Percentiles rank a stretch among this genome's conserved stretches.
Evolutionary conservation across 2,888 invertebrate species (phyloP).

Genomic region (Apodemia mormo): DNA sequence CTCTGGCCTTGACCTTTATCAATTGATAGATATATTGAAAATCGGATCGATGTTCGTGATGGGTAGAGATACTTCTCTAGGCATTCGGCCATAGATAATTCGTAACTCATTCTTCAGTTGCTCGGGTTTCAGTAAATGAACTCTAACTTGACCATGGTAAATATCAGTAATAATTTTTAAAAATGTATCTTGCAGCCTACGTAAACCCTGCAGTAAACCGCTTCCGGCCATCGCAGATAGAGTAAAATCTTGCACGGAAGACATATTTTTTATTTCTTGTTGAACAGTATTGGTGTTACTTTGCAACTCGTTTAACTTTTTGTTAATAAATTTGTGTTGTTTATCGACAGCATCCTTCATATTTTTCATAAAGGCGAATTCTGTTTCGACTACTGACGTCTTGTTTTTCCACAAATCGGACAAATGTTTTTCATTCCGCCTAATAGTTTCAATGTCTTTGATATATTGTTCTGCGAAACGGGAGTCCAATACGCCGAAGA

Average conservation of each 20-base stretch:
- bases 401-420: slow-evolving; percentile 26
- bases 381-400: slow-evolving; percentile 21
- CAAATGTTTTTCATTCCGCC: slow-evolving; percentile 26
- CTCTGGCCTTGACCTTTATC: too few species aligned
- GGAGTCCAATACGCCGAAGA: slow-evolving; percentile 24
- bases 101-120: slow-evolving; percentile 25
- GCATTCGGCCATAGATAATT: slow-evolving; percentile 19
- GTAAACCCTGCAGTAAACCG: slow-evolving; percentile 18
- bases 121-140: slow-evolving; percentile 25
- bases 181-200: slow-evolving; percentile 19
- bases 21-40: too few species aligned
- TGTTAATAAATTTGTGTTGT: too few species aligned
- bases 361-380: too few species aligned
- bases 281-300: slow-evolving; percentile 23
- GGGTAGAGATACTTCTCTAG: slow-evolving; percentile 1
- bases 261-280: slow-evolving; percentile 1
- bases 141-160: slow-evolving; percentile 20
- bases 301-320: slow-evolving; percentile 25
- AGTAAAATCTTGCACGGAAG: not conserved
- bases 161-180: slow-evolving; percentile 21
- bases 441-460: slow-evolving; percentile 12
- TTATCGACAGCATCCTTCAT: too few species aligned
- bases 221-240: slow-evolving; percentile 9
- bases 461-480: slow-evolving; percentile 24
- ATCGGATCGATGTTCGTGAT: too few species aligned